Conservation (phyloP, 2,888 invertebrate genomes). For the Odontomyia ornata region DNA sequence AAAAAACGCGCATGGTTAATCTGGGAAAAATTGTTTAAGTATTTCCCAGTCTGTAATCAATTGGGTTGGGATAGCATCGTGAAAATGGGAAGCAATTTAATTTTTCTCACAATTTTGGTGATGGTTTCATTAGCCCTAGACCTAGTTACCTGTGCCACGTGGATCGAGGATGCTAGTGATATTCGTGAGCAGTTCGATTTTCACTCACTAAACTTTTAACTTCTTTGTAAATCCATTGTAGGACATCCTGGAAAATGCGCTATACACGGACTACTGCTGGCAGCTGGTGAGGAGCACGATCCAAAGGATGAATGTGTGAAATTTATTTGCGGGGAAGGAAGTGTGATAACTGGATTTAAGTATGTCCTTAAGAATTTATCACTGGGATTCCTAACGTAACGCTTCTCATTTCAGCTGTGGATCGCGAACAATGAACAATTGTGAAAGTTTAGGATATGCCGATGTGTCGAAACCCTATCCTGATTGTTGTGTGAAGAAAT, state of each 20-base stretch:
- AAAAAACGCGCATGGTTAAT: not conserved
- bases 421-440: conserved; percentile 35
- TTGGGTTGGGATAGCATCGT: not conserved
- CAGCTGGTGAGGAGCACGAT: conserved; percentile 35
- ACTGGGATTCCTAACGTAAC: not conserved
- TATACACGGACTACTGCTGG: conserved; percentile 16
- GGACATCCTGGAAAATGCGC: conserved; percentile 37
- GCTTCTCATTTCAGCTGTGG: conserved; percentile 18
- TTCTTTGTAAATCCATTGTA: no score
- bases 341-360: conserved; percentile 36
- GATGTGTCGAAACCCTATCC: conserved; percentile 36
- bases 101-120: not conserved
- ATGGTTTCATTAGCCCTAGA: not conserved
- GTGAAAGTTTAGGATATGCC: conserved; percentile 36
- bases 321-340: conserved; percentile 32
- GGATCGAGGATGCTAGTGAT: conserved; percentile 30
- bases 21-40: conserved; percentile 6
- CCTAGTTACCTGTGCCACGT: conserved; percentile 9
- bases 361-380: not conserved
- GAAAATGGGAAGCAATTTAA: conserved; percentile 10
- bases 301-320: conserved; percentile 35
- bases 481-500: conserved; percentile 38
- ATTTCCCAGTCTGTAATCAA: not conserved
- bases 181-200: conserved; percentile 12
- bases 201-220: not conserved